Conservation (phyloP, 2,797 vertebrate genomes). For the Gorsachius magnificus region DNA sequence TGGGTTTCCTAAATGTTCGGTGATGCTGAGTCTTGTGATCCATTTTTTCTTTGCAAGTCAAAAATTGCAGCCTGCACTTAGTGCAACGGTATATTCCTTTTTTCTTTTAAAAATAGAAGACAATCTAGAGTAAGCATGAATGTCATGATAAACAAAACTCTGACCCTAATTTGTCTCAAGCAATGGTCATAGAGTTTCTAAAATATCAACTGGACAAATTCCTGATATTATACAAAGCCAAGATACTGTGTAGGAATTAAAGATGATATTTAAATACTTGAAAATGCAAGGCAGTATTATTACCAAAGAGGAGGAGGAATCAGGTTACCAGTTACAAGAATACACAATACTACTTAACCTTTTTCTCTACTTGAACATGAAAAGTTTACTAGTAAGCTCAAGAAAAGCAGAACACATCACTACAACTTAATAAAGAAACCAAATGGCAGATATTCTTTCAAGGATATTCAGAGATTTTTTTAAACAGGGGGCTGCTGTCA, state of each 20-base stretch:
- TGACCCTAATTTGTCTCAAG: neutral
- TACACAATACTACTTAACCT: neutral
- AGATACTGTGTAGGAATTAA: neutral
- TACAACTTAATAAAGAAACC: neutral
- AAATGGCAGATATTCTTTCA: neutral
- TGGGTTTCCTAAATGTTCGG: slow-evolving; percentile 93
- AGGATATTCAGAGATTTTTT: neutral
- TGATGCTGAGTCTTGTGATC: slow-evolving; percentile 94
- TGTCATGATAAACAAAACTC: neutral
- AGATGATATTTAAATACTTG: neutral
- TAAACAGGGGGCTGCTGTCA: neutral
- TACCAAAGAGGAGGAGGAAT: neutral
- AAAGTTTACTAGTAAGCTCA: neutral
- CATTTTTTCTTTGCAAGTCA: slow-evolving; percentile 94
- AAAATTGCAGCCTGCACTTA: slow-evolving; percentile 95
- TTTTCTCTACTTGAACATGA: neutral
- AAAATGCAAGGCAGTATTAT: neutral
- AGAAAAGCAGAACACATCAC: neutral
- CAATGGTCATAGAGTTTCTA: neutral
- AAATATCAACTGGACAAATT: neutral
- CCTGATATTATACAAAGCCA: neutral
- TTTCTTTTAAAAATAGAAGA: slow-evolving; percentile 78
- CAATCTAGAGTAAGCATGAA: neutral
- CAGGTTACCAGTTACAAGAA: neutral
- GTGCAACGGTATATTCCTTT: slow-evolving; percentile 96